These are phyloP conservation scores for Caenorhabditis becei DNA, from an alignment of 2,888 invertebrate species.

Conservation along the genomic window DNA sequence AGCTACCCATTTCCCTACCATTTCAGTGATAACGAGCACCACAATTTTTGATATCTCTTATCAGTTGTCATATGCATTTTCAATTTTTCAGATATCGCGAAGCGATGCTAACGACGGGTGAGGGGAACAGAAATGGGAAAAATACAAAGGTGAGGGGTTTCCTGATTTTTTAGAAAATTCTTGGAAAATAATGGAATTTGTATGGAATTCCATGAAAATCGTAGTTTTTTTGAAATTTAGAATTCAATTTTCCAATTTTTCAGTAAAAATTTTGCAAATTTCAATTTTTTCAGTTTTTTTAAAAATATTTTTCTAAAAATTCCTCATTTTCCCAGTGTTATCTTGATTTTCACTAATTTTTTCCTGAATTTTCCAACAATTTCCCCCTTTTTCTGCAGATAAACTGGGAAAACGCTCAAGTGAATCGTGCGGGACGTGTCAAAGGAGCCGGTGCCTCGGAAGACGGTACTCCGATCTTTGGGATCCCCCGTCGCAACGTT, in stretches of 20 bases:
- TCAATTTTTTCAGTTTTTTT: too few relatives aligned
- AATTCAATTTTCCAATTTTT: too few relatives aligned
- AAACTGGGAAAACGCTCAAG: slow-evolving; percentile 52
- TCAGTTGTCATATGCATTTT: not conserved
- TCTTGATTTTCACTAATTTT: too few relatives aligned
- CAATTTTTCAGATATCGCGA: slow-evolving; percentile 51
- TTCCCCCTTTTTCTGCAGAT: too few relatives aligned
- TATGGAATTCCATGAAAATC: too few relatives aligned
- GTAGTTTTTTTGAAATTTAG: too few relatives aligned
- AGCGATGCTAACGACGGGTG: slow-evolving; percentile 51
- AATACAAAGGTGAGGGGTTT: slow-evolving; percentile 27
- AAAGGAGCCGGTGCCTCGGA: slow-evolving; percentile 49
- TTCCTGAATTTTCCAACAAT: too few relatives aligned
- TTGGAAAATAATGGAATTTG: too few relatives aligned
- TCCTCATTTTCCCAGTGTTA: too few relatives aligned
- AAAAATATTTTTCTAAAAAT: too few relatives aligned
- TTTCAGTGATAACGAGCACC: not conserved
- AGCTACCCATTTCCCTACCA: too few relatives aligned
- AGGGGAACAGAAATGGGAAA: slow-evolving; percentile 19
- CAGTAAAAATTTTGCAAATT: not conserved
- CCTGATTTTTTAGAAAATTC: slow-evolving; percentile 8
- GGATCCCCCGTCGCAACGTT: slow-evolving; percentile 19
- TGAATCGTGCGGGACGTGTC: slow-evolving; percentile 57
- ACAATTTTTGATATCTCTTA: not conserved
- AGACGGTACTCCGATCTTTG: slow-evolving; percentile 38